Conservation (phyloP, 2,797 vertebrate species). For the Aeoliscus strigatus region DNA sequence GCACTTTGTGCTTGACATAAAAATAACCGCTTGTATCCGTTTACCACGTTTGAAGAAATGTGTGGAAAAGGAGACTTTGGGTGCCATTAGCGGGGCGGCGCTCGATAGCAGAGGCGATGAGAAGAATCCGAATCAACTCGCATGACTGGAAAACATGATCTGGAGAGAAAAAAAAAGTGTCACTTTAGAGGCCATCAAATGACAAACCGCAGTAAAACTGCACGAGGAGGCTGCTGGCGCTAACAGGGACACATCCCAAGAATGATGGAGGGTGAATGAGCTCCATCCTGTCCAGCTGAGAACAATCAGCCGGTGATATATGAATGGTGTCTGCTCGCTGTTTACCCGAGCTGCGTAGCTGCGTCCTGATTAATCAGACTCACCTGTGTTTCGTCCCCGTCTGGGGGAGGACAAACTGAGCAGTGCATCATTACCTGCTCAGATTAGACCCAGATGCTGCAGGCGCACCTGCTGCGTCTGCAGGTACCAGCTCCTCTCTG, state of each 20-base stretch:
- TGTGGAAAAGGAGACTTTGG: constrained; percentile 21
- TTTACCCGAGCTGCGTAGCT: constrained; percentile 38
- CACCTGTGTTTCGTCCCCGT: constrained; percentile 50
- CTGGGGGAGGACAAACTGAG: constrained; percentile 56
- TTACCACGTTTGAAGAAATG: constrained; percentile 21
- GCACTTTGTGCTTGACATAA: constrained; percentile 5
- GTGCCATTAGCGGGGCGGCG: constrained; percentile 11
- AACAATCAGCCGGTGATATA: constrained; percentile 52
- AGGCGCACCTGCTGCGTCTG: constrained; percentile 26
- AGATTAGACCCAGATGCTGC: constrained; percentile 55
- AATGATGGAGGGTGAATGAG: constrained; percentile 47
- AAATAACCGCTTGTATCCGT: constrained; percentile 24
- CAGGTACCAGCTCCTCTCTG: too few relatives aligned
- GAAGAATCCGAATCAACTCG: too few relatives aligned
- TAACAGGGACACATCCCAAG: constrained; percentile 29
- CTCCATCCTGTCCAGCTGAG: constrained; percentile 60
- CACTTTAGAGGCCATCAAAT: too few relatives aligned
- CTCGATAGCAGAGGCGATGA: too few relatives aligned
- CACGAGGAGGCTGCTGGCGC: too few relatives aligned
- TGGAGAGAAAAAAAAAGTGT: too few relatives aligned
- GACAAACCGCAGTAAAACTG: too few relatives aligned
- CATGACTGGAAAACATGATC: too few relatives aligned
- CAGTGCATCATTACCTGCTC: constrained; percentile 54
- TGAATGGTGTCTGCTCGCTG: constrained; percentile 54
- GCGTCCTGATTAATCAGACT: constrained; percentile 62